Evolutionary conservation across 2,888 invertebrate species (phyloP).

Genomic region (Junonia oenone): DNA sequence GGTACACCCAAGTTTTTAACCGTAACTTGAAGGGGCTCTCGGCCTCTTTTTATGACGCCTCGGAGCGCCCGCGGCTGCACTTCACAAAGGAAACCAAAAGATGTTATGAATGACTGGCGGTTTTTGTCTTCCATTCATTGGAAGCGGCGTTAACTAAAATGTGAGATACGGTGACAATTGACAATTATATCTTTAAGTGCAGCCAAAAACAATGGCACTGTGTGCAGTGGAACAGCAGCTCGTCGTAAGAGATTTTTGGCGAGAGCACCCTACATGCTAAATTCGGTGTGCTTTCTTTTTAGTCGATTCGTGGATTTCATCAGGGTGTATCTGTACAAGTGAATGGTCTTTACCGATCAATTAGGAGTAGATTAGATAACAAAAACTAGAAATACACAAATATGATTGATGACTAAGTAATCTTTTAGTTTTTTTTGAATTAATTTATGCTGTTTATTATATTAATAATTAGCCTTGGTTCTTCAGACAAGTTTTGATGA

Average conservation of each 20-base stretch:
- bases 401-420: too few relatives aligned
- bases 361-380: too few relatives aligned
- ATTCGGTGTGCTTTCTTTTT: too few relatives aligned
- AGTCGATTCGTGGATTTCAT: too few relatives aligned
- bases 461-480: not conserved
- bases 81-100: constrained; percentile 35
- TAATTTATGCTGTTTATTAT: not conserved
- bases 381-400: too few relatives aligned
- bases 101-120: constrained; percentile 36
- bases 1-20: constrained; percentile 26
- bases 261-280: not conserved
- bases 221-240: not conserved
- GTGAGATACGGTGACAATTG: constrained; percentile 27
- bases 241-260: not conserved
- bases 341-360: too few relatives aligned
- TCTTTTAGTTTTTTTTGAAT: not conserved
- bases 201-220: constrained; percentile 7
- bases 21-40: constrained; percentile 27
- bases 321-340: too few relatives aligned
- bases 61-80: constrained; percentile 30
- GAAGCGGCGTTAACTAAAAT: constrained; percentile 27
- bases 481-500: not conserved
- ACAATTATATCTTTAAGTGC: constrained; percentile 28
- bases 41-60: constrained; percentile 30
- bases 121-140: constrained; percentile 38